Conservation (phyloP, 2,113 vertebrate species). For the Dascyllus trimaculatus region DNA sequence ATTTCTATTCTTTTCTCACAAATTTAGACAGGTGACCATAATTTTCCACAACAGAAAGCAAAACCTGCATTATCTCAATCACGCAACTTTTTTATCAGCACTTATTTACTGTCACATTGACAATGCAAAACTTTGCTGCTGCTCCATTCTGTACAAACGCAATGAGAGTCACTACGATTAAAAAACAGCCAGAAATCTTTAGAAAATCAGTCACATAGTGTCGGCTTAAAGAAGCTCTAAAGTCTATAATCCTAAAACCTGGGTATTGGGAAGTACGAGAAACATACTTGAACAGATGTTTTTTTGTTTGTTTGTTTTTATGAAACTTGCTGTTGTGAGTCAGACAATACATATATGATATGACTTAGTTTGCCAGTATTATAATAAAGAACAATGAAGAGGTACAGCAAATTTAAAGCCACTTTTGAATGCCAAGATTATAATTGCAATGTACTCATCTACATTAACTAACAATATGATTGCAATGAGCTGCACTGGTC, state of each 20-base stretch:
- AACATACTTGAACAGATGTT: not conserved
- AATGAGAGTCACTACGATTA: not conserved
- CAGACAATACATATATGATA: not conserved
- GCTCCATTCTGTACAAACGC: not conserved
- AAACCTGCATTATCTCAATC: not conserved
- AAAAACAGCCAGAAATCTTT: not conserved
- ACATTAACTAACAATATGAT: too few relatives aligned
- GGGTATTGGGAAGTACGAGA: not conserved
- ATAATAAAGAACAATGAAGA: not conserved
- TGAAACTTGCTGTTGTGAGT: not conserved
- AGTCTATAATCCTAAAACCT: not conserved
- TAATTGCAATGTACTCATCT: not conserved
- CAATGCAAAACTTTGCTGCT: not conserved
- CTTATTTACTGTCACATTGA: not conserved
- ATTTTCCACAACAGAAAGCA: not conserved
- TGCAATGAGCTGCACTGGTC: too few relatives aligned
- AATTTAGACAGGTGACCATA: not conserved
- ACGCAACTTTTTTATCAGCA: not conserved
- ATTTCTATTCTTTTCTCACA: too few relatives aligned
- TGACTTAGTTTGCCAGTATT: slow-evolving; percentile 1
- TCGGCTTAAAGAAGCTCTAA: not conserved
- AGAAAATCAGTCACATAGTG: not conserved
- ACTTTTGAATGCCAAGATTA: slow-evolving; percentile 4
- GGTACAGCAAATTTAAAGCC: not conserved
- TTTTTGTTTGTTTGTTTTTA: not conserved